Evolutionary conservation across 2,888 invertebrate species (phyloP).

Genomic region (Pterobdella sp.): DNA sequence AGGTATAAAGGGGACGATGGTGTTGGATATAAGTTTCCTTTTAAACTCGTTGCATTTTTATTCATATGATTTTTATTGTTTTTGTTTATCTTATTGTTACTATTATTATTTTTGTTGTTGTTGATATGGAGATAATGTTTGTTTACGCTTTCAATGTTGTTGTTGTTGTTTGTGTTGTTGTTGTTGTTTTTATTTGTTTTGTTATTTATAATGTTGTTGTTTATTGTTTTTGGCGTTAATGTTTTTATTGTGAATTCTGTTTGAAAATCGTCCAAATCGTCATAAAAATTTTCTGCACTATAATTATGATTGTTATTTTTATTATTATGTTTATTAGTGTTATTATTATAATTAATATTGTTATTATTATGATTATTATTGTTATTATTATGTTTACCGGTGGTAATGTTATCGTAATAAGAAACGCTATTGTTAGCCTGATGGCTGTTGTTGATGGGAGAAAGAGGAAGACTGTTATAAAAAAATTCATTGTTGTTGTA

Average conservation of each 20-base stretch:
- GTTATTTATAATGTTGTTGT: background rate
- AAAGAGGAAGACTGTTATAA: background rate
- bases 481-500: slow-evolving; percentile 2
- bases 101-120: background rate
- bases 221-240: background rate
- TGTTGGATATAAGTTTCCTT: no score
- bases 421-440: background rate
- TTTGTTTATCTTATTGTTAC: background rate
- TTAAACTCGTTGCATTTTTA: no score
- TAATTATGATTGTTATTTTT: background rate
- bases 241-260: background rate
- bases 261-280: slow-evolving; percentile 12
- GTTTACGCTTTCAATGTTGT: background rate
- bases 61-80: background rate
- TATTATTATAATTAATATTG: background rate
- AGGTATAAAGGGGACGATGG: slow-evolving; percentile 2
- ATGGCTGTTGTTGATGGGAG: background rate
- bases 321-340: background rate
- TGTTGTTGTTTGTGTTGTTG: background rate
- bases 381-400: background rate
- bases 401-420: background rate
- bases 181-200: background rate
- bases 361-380: background rate
- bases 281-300: background rate
- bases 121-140: background rate